phyloP scores from a whole-genome alignment of 2,888 invertebrate species.

The Tinea pellionella region DNA sequence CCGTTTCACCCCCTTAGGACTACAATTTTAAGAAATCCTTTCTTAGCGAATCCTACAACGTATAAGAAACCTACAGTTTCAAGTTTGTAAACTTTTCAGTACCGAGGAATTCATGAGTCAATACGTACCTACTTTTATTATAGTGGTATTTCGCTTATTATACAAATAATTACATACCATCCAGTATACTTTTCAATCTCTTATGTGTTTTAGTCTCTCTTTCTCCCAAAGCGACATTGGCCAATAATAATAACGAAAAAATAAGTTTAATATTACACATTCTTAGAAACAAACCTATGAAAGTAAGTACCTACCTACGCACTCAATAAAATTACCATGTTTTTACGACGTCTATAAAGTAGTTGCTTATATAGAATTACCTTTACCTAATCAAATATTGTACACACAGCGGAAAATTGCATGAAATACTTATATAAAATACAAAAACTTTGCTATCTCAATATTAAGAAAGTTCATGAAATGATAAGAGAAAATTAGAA shows the following conservation, averaged over 20 bases:
- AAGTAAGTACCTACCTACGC: neutral
- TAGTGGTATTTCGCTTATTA: too few relatives aligned
- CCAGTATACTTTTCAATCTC: neutral
- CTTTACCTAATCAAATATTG: neutral
- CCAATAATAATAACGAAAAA: neutral
- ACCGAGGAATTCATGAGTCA: too few relatives aligned
- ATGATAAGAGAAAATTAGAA: too few relatives aligned
- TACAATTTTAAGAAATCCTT: too few relatives aligned
- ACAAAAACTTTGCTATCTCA: neutral
- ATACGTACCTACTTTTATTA: too few relatives aligned
- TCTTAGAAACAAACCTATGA: neutral
- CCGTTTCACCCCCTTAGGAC: too few relatives aligned
- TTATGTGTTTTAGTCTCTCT: neutral
- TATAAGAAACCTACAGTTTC: too few relatives aligned
- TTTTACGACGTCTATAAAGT: conserved; percentile 1
- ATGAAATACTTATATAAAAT: neutral
- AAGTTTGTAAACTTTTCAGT: too few relatives aligned
- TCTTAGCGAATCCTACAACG: too few relatives aligned
- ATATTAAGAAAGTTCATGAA: too few relatives aligned
- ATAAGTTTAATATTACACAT: neutral
- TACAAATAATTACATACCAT: neutral
- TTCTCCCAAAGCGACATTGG: neutral
- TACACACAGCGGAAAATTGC: neutral
- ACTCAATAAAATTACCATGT: neutral
- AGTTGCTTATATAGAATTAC: neutral